A percentile compares a stretch with the other conserved stretches of the same genome.
Evolutionary conservation across 2,113 vertebrate species (phyloP).

Genomic region (Ictalurus punctatus): DNA sequence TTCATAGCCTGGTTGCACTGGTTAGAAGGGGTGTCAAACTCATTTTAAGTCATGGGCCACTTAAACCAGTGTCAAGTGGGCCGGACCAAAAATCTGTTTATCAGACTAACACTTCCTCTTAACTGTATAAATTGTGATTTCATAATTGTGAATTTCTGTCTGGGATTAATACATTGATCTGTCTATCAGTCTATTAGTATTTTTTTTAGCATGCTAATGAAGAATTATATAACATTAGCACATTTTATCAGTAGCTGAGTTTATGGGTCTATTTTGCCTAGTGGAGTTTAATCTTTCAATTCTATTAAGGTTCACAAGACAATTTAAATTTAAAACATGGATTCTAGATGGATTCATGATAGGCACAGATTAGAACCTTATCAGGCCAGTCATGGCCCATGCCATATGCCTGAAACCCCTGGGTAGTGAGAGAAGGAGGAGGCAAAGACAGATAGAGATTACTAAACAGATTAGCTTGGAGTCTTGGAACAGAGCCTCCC

Average conservation of each 20-base stretch:
- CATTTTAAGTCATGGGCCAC: neutral
- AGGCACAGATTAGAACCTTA: neutral
- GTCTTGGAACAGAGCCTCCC: slow-evolving; percentile 24
- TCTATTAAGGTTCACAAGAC: neutral
- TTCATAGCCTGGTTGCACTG: neutral
- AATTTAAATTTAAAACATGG: neutral
- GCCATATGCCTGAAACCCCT: neutral
- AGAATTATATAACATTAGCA: neutral
- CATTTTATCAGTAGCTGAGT: neutral
- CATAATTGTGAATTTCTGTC: neutral
- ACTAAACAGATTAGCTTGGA: slow-evolving; percentile 51
- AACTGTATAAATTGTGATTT: neutral
- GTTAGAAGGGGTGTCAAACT: neutral
- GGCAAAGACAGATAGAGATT: slow-evolving; percentile 60
- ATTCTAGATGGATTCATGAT: neutral
- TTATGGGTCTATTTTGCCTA: neutral
- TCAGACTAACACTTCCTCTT: neutral
- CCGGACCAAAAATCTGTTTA: neutral
- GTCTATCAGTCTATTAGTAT: neutral
- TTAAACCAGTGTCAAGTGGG: neutral
- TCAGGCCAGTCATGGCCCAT: neutral
- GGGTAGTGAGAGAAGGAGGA: slow-evolving; percentile 5
- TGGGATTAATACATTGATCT: neutral
- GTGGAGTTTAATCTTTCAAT: neutral
- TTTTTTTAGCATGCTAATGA: neutral